Base-by-base conservation (phyloP, 2,888 invertebrate species). In the Unio pictorum region DNA sequence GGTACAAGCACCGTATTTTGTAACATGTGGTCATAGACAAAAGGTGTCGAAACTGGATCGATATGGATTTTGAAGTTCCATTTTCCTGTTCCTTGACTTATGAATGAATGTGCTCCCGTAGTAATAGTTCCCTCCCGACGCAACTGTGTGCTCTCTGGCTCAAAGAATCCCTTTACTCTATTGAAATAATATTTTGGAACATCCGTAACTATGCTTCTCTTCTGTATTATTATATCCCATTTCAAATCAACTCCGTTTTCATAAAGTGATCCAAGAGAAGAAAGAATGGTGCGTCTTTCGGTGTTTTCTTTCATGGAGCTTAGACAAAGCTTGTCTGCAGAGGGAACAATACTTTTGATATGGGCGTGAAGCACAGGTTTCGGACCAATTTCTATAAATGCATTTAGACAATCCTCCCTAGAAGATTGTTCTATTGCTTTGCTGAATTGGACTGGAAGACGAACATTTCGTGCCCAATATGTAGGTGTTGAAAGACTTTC, bases 331-430 rank as follows among this genome's bases (percentile, higher is more conserved):
- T 66, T 68, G 11, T 75, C 73, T 15, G 69, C 72, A 7, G 62
- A 62, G 11, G 72, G 66, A 54, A 80, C 75, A 6, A 78, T 72
- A 60, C 79, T 77, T 17, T 55, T 61, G 7, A 79, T 55, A 65
- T 82, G 78, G 5, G 79, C 71, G n/a, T 73, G 60, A 26, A 84
- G 63, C 11, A 82, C 83, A 18, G 84, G 84, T 60, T 70, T 78
- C 34, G 84, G 85, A 15, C 85, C 85, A 30, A 86, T 81, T 69
- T 86, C 86, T 11, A 86, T 56, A 70, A 81, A 79, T 8, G 85
- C 62, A 64, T 77, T 81, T n/a, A 63, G 67, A 2, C 61, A 66
- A 4, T 64, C 68, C 30, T 63, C 60, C 0, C 69, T 55, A 3
- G 68, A 64, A 8, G 78, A 66, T 54, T 71, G 59, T 63, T 68